A percentile compares a stretch with the other conserved stretches of the same genome.
These are phyloP conservation scores for Gari tellinella DNA, from an alignment of 2,888 invertebrate species.

Conservation along the genomic window DNA sequence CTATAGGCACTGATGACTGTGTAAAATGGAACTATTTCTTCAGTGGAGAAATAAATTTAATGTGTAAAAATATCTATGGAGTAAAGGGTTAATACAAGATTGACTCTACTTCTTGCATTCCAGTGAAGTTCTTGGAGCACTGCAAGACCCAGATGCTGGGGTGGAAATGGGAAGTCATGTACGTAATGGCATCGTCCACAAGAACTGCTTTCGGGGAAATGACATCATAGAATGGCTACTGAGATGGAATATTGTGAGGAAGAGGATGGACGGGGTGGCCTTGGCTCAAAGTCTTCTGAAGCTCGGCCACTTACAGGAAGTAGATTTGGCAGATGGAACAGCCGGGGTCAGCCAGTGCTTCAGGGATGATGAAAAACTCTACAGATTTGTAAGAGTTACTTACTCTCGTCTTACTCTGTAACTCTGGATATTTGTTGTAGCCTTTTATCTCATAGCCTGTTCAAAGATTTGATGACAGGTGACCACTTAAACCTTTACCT, in stretches of 20 bases:
- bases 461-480: too few relatives aligned
- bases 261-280: constrained; percentile 72
- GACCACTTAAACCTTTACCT: too few relatives aligned
- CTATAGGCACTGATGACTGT: too few relatives aligned
- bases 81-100: too few relatives aligned
- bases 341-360: constrained; percentile 73
- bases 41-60: too few relatives aligned
- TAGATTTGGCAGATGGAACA: constrained; percentile 76
- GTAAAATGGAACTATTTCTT: too few relatives aligned
- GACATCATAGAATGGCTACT: constrained; percentile 78
- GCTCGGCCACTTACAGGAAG: constrained; percentile 79
- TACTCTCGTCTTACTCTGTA: too few relatives aligned
- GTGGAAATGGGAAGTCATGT: constrained; percentile 74
- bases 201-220: constrained; percentile 79
- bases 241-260: constrained; percentile 78
- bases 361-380: constrained; percentile 77
- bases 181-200: constrained; percentile 76
- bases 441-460: too few relatives aligned
- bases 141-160: constrained; percentile 80
- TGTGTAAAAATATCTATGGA: too few relatives aligned
- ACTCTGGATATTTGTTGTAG: too few relatives aligned
- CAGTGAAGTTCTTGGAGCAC: constrained; percentile 80
- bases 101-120: constrained; percentile 16
- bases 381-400: constrained; percentile 82
- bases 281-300: constrained; percentile 78